Conservation (phyloP, 2,797 vertebrate genomes). For the Alectoris magna region DNA sequence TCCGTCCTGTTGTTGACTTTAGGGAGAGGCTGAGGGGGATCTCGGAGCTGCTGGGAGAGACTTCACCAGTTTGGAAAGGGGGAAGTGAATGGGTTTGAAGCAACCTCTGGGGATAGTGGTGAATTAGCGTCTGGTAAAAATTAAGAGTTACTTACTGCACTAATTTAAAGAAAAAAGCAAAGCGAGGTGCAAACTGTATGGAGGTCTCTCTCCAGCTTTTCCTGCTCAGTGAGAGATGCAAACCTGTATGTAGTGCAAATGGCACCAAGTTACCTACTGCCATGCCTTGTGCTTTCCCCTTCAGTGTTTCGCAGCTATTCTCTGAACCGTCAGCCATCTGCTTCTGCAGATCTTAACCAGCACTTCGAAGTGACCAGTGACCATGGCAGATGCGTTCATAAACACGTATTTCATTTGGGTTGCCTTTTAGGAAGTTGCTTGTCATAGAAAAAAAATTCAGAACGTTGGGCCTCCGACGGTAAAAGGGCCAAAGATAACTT, state of each 20-base stretch:
- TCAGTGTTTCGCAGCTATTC: not conserved
- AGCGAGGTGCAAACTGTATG: not conserved
- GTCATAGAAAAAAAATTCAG: not conserved
- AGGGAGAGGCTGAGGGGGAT: not conserved
- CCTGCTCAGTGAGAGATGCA: not conserved
- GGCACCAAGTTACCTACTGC: not conserved
- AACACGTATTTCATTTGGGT: not conserved
- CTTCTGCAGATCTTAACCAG: not conserved
- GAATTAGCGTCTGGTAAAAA: constrained; percentile 51
- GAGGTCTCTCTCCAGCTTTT: not conserved
- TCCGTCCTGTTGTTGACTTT: not conserved
- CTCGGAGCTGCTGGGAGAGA: not conserved
- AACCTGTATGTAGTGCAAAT: rapidly evolving
- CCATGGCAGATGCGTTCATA: not conserved
- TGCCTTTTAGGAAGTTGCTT: not conserved
- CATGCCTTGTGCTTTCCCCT: not conserved
- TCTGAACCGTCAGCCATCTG: not conserved
- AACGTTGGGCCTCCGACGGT: not conserved
- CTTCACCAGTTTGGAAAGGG: not conserved
- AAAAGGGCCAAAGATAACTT: not conserved
- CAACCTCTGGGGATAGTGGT: not conserved
- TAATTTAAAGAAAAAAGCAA: not conserved
- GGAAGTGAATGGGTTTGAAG: not conserved
- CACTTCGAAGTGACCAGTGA: not conserved
- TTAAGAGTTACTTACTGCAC: constrained; percentile 23